Conservation (phyloP, 2,888 invertebrate genomes). For the Apamea crenata region DNA sequence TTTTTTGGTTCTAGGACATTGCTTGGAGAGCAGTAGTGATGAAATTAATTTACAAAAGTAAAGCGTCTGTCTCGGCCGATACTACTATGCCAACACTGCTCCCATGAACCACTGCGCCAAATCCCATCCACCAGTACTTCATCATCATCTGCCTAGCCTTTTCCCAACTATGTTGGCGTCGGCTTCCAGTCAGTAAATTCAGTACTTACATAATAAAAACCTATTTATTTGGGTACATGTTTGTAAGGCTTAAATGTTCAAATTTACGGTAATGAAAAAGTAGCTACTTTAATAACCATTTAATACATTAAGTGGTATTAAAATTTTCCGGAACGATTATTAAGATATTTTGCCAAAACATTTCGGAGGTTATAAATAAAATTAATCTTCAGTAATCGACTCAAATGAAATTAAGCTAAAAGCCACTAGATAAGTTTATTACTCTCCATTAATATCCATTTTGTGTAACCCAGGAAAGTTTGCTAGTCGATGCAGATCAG, state of each 20-base stretch:
- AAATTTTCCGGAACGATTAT: conserved; percentile 14
- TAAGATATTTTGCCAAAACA: conserved; percentile 30
- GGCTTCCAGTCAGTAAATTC: too few relatives aligned
- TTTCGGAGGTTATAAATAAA: conserved; percentile 2
- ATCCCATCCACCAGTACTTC: too few relatives aligned
- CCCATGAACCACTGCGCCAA: too few relatives aligned
- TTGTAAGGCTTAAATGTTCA: neutral
- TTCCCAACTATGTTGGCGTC: too few relatives aligned
- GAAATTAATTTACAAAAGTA: too few relatives aligned
- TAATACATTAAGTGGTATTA: neutral
- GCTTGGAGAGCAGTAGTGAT: too few relatives aligned
- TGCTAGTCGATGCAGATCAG: conserved; percentile 15
- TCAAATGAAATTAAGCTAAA: conserved; percentile 50
- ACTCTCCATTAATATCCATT: conserved; percentile 43
- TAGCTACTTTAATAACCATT: neutral
- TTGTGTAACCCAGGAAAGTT: conserved; percentile 36
- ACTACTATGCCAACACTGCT: too few relatives aligned
- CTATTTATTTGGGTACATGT: too few relatives aligned
- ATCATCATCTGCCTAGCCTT: too few relatives aligned
- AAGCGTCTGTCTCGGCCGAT: too few relatives aligned
- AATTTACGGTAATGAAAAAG: neutral
- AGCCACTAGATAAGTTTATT: conserved; percentile 35
- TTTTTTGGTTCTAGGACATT: too few relatives aligned
- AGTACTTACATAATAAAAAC: too few relatives aligned
- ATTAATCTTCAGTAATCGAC: conserved; percentile 21